phyloP scores from a whole-genome alignment of 2,113 vertebrate species.

The Clarias gariepinus region DNA sequence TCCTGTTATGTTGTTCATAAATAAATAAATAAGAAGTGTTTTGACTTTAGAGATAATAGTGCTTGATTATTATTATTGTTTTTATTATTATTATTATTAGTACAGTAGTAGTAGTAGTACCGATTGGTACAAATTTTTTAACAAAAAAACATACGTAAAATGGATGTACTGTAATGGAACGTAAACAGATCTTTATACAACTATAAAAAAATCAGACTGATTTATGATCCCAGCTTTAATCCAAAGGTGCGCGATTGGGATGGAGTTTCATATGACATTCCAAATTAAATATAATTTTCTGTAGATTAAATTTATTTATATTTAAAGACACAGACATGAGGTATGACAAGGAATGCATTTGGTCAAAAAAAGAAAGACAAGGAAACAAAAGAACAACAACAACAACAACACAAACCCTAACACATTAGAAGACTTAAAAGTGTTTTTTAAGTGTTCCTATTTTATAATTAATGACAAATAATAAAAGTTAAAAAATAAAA shows the following conservation, averaged over 20 bases:
- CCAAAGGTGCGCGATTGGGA: background rate
- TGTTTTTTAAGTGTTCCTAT: background rate
- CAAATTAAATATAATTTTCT: background rate
- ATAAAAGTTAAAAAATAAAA: background rate
- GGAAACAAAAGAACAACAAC: no score
- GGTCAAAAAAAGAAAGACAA: background rate
- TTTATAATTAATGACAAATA: background rate
- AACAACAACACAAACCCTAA: background rate
- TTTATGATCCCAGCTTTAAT: background rate
- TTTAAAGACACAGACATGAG: background rate
- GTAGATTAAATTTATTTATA: background rate
- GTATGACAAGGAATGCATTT: background rate
- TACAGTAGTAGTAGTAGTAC: background rate
- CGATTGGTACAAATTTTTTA: background rate
- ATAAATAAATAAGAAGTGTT: background rate
- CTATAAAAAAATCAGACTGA: background rate
- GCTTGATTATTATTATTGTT: background rate
- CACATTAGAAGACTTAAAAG: background rate
- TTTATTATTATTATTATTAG: background rate
- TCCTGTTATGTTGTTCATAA: background rate
- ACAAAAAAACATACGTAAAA: background rate
- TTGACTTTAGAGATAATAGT: background rate
- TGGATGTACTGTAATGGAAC: no score
- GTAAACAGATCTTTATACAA: background rate
- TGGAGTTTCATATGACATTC: background rate